A percentile compares a stretch with the other conserved stretches of the same genome.
These are phyloP conservation scores for Anguilla obscura DNA, from an alignment of 2,797 vertebrate species.

Conservation along the genomic window DNA sequence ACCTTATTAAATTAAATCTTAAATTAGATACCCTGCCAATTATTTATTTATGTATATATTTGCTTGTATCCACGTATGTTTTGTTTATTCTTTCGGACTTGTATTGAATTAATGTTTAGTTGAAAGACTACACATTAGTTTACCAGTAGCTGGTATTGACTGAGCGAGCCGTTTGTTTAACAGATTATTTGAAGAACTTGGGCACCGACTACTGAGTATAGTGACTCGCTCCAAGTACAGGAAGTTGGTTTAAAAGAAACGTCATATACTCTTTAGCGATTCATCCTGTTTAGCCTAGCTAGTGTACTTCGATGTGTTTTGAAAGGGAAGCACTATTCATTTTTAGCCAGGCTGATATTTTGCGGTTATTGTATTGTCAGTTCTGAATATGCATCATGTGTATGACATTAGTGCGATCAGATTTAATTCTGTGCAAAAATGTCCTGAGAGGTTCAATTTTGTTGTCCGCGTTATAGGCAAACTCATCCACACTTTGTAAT, in stretches of 20 bases:
- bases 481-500: too few species aligned
- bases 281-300: neutral
- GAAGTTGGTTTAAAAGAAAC: neutral
- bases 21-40: too few species aligned
- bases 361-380: neutral
- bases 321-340: neutral
- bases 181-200: neutral
- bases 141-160: neutral
- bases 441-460: neutral
- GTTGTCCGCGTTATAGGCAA: too few species aligned
- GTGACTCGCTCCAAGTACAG: slow-evolving; percentile 17
- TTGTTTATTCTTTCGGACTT: too few species aligned
- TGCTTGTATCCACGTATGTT: too few species aligned
- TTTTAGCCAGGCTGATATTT: neutral
- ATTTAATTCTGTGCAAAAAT: neutral
- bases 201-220: neutral
- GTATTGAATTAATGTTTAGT: neutral
- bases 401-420: neutral
- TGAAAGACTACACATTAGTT: neutral
- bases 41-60: too few species aligned
- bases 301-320: neutral
- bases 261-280: neutral
- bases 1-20: too few species aligned
- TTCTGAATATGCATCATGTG: neutral
- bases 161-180: neutral